Conservation (phyloP, 1,140 invertebrate species). For the Orussus abietinus region DNA sequence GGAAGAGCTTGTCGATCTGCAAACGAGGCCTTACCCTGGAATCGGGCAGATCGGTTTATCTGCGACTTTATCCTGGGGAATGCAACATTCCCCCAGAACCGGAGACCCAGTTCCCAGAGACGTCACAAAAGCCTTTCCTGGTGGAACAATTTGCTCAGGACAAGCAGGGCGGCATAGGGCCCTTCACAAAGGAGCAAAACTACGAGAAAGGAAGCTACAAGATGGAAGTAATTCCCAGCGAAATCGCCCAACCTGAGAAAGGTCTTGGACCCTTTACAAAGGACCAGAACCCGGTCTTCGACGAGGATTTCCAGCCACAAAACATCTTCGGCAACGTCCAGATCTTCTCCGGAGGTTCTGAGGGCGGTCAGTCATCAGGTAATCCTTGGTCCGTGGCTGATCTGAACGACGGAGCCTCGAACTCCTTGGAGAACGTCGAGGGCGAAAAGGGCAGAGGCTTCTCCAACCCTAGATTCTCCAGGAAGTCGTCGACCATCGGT, state of each 20-base stretch:
- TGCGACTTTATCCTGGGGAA: constrained; percentile 72
- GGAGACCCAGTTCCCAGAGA: constrained; percentile 22
- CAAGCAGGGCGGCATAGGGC: constrained; percentile 26
- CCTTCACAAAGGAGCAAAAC: constrained; percentile 44
- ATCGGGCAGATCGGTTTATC: constrained; percentile 65
- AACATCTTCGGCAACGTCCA: constrained; percentile 16
- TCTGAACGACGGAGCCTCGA: constrained; percentile 40
- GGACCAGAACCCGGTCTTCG: constrained; percentile 37
- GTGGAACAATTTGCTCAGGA: constrained; percentile 21
- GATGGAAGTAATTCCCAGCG: constrained; percentile 15
- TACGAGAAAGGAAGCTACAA: constrained; percentile 31
- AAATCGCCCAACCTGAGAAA: constrained; percentile 27
- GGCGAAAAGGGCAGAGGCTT: constrained; percentile 34
- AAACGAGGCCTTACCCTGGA: constrained; percentile 70
- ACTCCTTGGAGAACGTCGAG: constrained; percentile 37
- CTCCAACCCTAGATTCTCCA: constrained; percentile 25
- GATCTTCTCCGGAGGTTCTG: constrained; percentile 1
- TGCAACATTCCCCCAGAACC: constrained; percentile 59
- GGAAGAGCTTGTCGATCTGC: constrained; percentile 76
- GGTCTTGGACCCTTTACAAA: constrained; percentile 44
- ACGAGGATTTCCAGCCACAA: not conserved
- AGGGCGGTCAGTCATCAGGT: constrained; percentile 16
- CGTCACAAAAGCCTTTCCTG: not conserved
- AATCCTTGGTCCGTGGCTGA: constrained; percentile 41
- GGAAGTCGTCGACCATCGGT: constrained; percentile 10